These are phyloP conservation scores for Caerostris darwini DNA, from an alignment of 1,140 invertebrate species.

Conservation along the genomic window DNA sequence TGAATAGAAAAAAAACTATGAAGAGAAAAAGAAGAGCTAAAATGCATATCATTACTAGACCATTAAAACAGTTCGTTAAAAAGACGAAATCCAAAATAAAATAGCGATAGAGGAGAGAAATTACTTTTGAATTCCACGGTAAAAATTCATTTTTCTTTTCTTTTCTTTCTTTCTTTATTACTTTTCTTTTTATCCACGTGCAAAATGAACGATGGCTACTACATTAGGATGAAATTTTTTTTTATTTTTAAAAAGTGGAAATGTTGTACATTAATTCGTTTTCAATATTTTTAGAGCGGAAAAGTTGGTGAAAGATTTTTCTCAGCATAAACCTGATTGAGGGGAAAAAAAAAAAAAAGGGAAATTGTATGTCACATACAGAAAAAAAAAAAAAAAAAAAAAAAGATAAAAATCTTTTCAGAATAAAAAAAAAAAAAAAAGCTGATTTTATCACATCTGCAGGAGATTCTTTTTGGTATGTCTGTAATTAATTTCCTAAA, in stretches of 20 bases:
- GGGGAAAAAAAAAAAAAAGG: neutral
- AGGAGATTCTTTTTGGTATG: slow-evolving; percentile 7
- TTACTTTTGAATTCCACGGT: slow-evolving; percentile 46
- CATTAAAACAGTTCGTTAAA: slow-evolving; percentile 60
- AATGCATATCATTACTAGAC: slow-evolving; percentile 60
- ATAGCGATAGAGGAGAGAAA: slow-evolving; percentile 6
- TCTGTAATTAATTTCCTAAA: slow-evolving; percentile 56
- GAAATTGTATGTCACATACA: neutral
- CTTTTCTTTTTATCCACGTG: neutral
- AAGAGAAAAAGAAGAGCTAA: slow-evolving; percentile 1
- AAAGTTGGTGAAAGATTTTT: slow-evolving; percentile 19
- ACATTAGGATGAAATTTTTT: neutral
- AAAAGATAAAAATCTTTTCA: neutral
- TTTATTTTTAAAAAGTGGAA: neutral
- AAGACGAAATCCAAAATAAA: neutral
- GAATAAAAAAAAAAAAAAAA: slow-evolving; percentile 41
- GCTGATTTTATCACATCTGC: slow-evolving; percentile 58
- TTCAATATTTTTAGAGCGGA: slow-evolving; percentile 22
- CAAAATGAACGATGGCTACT: neutral
- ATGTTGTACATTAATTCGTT: slow-evolving; percentile 41
- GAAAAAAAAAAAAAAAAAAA: neutral
- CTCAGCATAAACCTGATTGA: neutral
- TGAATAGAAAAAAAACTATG: neutral
- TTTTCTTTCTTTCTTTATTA: neutral
- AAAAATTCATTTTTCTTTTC: slow-evolving; percentile 28